Evolutionary conservation across 2,888 invertebrate species (phyloP).

Genomic region (Drosophila quinaria): DNA sequence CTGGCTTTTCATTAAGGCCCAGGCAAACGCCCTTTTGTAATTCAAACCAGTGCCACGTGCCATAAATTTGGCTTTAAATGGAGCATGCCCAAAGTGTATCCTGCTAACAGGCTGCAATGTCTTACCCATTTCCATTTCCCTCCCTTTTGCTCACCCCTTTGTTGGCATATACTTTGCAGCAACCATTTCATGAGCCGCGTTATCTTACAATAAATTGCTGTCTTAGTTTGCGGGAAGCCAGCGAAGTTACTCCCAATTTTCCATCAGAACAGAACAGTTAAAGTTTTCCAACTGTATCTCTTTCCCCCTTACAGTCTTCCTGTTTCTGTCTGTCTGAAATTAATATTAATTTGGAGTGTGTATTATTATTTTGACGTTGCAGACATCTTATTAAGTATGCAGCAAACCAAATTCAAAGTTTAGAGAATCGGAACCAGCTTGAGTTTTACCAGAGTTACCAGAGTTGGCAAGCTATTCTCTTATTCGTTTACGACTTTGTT

Average conservation of each 20-base stretch:
- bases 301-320: neutral
- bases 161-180: neutral
- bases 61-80: conserved; percentile 79
- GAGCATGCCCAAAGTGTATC: conserved; percentile 73
- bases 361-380: conserved; percentile 67
- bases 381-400: conserved; percentile 69
- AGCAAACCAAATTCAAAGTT: conserved; percentile 48
- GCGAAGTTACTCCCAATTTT: conserved; percentile 16
- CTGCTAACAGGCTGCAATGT: conserved; percentile 38
- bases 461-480: conserved; percentile 30
- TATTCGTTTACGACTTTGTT: conserved; percentile 44
- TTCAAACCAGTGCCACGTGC: conserved; percentile 67
- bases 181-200: conserved; percentile 51
- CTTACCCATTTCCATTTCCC: neutral
- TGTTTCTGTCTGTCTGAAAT: conserved; percentile 43
- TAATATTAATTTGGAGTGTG: conserved; percentile 75
- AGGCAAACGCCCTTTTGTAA: conserved; percentile 66
- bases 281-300: conserved; percentile 40
- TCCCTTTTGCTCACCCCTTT: neutral
- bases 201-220: conserved; percentile 76
- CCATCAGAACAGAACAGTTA: conserved; percentile 25
- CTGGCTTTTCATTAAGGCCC: conserved; percentile 66
- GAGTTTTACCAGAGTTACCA: conserved; percentile 12
- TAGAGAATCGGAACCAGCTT: conserved; percentile 11
- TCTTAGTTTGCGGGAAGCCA: conserved; percentile 63